Conservation (phyloP, 2,797 vertebrate genomes). For the Paedocypris micromegethes region DNA sequence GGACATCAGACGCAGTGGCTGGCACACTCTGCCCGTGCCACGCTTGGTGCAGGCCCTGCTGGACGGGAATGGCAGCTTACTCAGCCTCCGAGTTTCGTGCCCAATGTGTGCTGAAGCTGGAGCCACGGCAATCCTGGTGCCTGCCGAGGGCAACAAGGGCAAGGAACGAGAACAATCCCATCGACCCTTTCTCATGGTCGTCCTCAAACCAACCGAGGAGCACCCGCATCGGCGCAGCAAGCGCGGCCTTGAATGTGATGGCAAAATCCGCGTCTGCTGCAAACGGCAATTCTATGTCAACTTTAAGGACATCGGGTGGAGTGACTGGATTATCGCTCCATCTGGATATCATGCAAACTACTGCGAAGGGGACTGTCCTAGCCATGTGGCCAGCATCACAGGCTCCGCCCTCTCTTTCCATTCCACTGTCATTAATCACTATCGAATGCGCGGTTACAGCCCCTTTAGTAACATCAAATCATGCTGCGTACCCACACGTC, state of each 20-base stretch:
- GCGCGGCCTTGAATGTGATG: conserved; percentile 80
- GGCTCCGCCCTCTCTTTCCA: conserved; percentile 82
- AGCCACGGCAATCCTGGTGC: conserved; percentile 69
- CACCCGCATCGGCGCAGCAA: conserved; percentile 73
- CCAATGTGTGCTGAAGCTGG: conserved; percentile 76
- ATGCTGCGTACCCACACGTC: conserved; percentile 82
- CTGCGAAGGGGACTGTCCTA: conserved; percentile 84
- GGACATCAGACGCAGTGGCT: conserved; percentile 79
- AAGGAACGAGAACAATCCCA: conserved; percentile 77
- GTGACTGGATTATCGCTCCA: conserved; percentile 98
- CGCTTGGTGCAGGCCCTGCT: conserved; percentile 74
- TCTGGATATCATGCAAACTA: conserved; percentile 84
- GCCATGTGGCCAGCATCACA: conserved; percentile 79
- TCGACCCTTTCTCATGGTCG: conserved; percentile 81
- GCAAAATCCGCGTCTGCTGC: conserved; percentile 82
- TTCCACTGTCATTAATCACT: conserved; percentile 85
- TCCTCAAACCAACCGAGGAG: conserved; percentile 74
- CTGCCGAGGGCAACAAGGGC: conserved; percentile 60
- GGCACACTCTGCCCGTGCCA: conserved; percentile 79
- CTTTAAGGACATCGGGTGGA: conserved; percentile 94
- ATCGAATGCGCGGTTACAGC: conserved; percentile 80
- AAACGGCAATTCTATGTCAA: conserved; percentile 84
- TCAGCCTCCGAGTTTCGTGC: conserved; percentile 75
- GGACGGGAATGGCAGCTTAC: conserved; percentile 67
- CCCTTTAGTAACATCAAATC: conserved; percentile 84